Conservation (phyloP, 2,888 invertebrate genomes). For the Andricus curvator region DNA sequence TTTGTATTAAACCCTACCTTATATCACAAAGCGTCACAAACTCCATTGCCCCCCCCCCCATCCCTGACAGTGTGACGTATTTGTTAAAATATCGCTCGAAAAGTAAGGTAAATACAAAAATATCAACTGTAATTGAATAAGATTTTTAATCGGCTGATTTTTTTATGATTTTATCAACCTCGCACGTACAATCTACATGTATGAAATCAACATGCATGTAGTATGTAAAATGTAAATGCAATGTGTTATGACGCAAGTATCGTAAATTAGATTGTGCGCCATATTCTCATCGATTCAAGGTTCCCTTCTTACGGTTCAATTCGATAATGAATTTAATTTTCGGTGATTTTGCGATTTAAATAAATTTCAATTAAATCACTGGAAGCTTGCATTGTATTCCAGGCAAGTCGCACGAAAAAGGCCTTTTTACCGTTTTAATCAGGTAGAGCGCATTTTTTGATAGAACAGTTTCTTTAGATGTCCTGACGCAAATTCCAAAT, state of each 20-base stretch:
- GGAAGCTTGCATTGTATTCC: no score
- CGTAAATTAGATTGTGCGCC: slow-evolving; percentile 10
- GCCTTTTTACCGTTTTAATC: no score
- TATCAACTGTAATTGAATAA: slow-evolving; percentile 6
- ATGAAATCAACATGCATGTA: background rate
- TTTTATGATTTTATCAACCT: slow-evolving; percentile 10
- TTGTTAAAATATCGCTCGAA: no score
- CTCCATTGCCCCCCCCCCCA: no score
- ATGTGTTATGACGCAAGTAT: slow-evolving; percentile 2
- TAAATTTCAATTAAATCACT: background rate
- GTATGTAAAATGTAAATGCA: background rate
- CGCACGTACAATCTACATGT: background rate
- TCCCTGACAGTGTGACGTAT: no score
- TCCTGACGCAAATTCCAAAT: no score
- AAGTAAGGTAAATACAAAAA: background rate
- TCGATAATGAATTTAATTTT: background rate
- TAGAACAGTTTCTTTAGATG: no score
- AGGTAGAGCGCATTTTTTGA: no score
- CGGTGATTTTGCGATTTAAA: background rate
- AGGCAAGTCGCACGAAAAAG: no score
- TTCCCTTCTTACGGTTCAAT: slow-evolving; percentile 22
- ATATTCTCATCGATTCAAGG: slow-evolving; percentile 19
- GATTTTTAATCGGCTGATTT: background rate
- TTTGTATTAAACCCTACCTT: no score
- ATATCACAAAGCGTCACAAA: no score